Conservation (phyloP, 1,140 invertebrate species). For the Cherax quadricarinatus region DNA sequence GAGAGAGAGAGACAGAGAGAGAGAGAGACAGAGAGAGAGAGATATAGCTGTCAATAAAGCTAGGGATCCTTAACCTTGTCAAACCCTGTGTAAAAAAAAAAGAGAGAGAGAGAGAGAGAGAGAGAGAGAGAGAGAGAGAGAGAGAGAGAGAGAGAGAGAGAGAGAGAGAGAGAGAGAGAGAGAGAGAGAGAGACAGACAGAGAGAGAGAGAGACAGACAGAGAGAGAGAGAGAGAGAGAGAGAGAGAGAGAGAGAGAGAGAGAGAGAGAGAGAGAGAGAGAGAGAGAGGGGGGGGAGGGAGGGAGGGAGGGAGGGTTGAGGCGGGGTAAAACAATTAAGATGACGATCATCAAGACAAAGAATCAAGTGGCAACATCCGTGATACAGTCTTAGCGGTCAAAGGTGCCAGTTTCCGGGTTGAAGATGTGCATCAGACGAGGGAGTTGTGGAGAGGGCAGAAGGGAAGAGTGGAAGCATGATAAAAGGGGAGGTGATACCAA, state of each 20-base stretch:
- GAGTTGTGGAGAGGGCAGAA: not conserved
- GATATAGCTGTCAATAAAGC: no score
- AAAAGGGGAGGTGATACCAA: not conserved
- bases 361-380: not conserved
- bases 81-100: no score
- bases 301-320: no score
- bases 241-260: not conserved
- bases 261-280: slow-evolving; percentile 1
- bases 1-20: not conserved
- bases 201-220: not conserved
- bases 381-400: no score
- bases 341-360: no score
- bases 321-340: no score
- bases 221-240: not conserved
- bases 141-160: not conserved
- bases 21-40: no score
- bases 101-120: not conserved
- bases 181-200: not conserved
- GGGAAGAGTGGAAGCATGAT: not conserved
- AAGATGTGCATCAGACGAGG: not conserved
- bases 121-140: not conserved
- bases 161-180: not conserved
- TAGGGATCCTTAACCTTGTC: no score
- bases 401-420: no score
- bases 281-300: no score